Evolutionary conservation across 2,113 vertebrate species (phyloP), one percentile per base, ranked within the genome.

Genomic region (Odobenus rosmarus): DNA sequence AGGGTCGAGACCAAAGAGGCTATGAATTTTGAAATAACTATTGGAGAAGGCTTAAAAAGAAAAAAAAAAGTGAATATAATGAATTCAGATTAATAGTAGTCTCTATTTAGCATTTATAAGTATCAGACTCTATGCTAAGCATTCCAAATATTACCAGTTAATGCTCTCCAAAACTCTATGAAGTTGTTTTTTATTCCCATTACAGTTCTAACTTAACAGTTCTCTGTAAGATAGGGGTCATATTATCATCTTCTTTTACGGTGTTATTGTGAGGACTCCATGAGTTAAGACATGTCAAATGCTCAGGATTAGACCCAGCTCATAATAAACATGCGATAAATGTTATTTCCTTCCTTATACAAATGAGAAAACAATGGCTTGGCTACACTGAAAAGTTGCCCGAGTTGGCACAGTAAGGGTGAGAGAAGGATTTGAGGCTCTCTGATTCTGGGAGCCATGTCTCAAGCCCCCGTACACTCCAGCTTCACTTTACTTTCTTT

Each of bases 11-110:
- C 23, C 39, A 82, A 80, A 76, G 24, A 69, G 51, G 24, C 39
- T 86, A 4, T 42, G 59, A 69, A 79, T 88, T 96, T 96, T 89
- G 72, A 77, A 86, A 88, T 83, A 53, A 83, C 15, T 39, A 19
- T 10, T 85, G 11, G 3, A 92, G 72, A 51, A 49, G 28, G 24
- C 67, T 96, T 82, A 67, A 71, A 80, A 80, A 86, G 55, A 10
- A 36, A 84, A 77, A 81, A 64, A 14, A 61, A 84, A 42, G 8
- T 12, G 42, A 64, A 51, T 51, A 51, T 26, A 81, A 82, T 82
- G 42, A 69, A 69, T 93, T 57, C 16, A 72, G 7, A 59, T 71
- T 79, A 71, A 94, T 39, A 49, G 9, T 39, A 67, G 61, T 59
- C 36, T 86, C 55, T 62, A 10, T 57, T 89, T 87, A 82, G 46